Percentiles rank a stretch among this genome's conserved stretches.
phyloP scores from a whole-genome alignment of 2,888 invertebrate species.

The Ornithoptera priamus region DNA sequence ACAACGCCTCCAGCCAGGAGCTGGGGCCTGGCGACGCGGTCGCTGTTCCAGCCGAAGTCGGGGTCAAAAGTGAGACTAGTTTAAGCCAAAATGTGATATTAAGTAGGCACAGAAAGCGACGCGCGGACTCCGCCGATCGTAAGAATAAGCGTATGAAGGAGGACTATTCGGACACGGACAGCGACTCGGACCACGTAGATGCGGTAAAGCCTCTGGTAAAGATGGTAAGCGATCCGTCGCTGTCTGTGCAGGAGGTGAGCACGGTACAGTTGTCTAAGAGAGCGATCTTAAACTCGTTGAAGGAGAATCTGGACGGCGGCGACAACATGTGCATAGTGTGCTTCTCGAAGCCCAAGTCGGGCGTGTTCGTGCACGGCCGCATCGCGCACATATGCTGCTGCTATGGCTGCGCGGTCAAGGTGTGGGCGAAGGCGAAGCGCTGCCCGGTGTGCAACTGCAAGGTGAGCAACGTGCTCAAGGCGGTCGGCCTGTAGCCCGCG shows the following conservation, averaged over 20 bases:
- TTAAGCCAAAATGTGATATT: constrained; percentile 33
- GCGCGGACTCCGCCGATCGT: constrained; percentile 52
- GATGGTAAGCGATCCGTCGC: constrained; percentile 66
- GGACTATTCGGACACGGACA: constrained; percentile 46
- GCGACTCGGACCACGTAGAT: constrained; percentile 30
- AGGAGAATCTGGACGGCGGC: constrained; percentile 49
- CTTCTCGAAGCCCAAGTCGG: constrained; percentile 81
- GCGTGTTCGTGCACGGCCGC: constrained; percentile 84
- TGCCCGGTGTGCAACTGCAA: constrained; percentile 86
- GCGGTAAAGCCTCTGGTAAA: constrained; percentile 56
- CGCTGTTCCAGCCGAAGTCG: constrained; percentile 29
- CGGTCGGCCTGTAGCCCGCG: constrained; percentile 68
- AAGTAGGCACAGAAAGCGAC: constrained; percentile 39
- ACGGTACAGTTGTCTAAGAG: constrained; percentile 44
- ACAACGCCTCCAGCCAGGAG: constrained; percentile 53
- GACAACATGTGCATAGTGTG: constrained; percentile 81
- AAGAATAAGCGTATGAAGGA: constrained; percentile 47
- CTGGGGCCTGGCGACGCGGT: constrained; percentile 29
- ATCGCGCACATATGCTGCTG: constrained; percentile 85
- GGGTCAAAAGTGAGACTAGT: constrained; percentile 30
- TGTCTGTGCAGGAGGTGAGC: constrained; percentile 49
- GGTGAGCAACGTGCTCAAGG: constrained; percentile 83
- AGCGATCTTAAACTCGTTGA: constrained; percentile 46
- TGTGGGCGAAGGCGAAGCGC: constrained; percentile 81
- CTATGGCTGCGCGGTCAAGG: constrained; percentile 84